A percentile compares a stretch with the other conserved stretches of the same genome.
Conservation (phyloP, 1,140 invertebrate species). For the Pseudobourletiella spinata region DNA sequence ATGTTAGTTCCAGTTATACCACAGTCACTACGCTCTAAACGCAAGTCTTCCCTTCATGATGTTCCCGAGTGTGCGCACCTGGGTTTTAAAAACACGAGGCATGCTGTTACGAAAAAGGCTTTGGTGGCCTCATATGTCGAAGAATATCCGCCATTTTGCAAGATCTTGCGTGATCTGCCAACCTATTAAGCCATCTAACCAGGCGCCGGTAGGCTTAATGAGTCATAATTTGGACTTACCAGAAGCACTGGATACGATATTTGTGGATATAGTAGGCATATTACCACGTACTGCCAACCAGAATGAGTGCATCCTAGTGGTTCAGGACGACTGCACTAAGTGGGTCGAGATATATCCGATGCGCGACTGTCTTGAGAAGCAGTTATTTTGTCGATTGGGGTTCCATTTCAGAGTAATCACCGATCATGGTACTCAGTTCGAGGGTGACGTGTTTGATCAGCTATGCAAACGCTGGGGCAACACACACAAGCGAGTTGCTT, state of each 20-base stretch:
- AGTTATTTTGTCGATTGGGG: conserved; percentile 37
- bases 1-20: too few species aligned
- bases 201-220: conserved; percentile 7
- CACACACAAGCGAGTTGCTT: conserved; percentile 27
- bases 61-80: too few species aligned
- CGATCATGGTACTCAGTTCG: conserved; percentile 36
- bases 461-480: conserved; percentile 12
- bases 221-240: neutral
- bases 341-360: conserved; percentile 36
- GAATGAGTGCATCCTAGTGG: conserved; percentile 36
- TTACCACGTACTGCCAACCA: conserved; percentile 17
- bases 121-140: conserved; percentile 26
- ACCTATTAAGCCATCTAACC: conserved; percentile 5
- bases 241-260: conserved; percentile 18
- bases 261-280: conserved; percentile 30
- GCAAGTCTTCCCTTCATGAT: too few species aligned
- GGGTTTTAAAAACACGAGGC: conserved; percentile 11
- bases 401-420: conserved; percentile 37
- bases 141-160: conserved; percentile 22
- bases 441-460: neutral
- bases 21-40: too few species aligned
- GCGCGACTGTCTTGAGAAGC: conserved; percentile 32
- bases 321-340: conserved; percentile 38
- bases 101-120: conserved; percentile 5
- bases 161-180: conserved; percentile 26